A percentile compares a stretch with the other conserved stretches of the same genome.
Conservation (phyloP, 2,888 invertebrate genomes). For the Cordilura impudica region DNA sequence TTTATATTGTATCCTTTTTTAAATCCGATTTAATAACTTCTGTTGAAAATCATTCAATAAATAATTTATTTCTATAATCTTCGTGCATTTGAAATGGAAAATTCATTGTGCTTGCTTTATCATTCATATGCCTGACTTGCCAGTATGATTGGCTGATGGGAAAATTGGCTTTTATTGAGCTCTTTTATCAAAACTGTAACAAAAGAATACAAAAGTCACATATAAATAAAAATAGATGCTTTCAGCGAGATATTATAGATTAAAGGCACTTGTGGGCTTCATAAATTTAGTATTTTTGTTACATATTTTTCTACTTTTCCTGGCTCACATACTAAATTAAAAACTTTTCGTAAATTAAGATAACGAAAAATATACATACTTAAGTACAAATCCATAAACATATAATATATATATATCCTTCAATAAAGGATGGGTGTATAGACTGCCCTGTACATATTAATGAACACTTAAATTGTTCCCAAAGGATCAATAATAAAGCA, state of each 20-base stretch:
- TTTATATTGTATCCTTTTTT: not conserved
- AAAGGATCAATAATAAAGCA: slow-evolving; percentile 50
- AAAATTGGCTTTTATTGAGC: not conserved
- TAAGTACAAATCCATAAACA: no score
- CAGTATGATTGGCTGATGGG: not conserved
- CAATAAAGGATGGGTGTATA: no score
- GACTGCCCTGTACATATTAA: slow-evolving; percentile 16
- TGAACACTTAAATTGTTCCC: slow-evolving; percentile 54
- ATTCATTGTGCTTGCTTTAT: not conserved
- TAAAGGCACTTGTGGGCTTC: not conserved
- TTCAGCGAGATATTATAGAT: not conserved
- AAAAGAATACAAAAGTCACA: not conserved
- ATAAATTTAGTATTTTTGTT: no score
- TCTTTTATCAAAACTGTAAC: not conserved
- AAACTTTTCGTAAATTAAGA: not conserved
- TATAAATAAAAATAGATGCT: not conserved
- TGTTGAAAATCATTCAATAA: not conserved
- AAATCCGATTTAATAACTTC: not conserved
- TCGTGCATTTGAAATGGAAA: not conserved
- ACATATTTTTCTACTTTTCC: no score
- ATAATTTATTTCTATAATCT: not conserved
- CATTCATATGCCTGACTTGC: not conserved
- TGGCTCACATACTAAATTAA: no score
- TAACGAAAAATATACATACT: not conserved
- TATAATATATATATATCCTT: no score